Percentiles rank a stretch among this genome's conserved stretches.
Evolutionary conservation across 2,888 invertebrate genomes (phyloP).

Genomic region (Isotomurus palustris): DNA sequence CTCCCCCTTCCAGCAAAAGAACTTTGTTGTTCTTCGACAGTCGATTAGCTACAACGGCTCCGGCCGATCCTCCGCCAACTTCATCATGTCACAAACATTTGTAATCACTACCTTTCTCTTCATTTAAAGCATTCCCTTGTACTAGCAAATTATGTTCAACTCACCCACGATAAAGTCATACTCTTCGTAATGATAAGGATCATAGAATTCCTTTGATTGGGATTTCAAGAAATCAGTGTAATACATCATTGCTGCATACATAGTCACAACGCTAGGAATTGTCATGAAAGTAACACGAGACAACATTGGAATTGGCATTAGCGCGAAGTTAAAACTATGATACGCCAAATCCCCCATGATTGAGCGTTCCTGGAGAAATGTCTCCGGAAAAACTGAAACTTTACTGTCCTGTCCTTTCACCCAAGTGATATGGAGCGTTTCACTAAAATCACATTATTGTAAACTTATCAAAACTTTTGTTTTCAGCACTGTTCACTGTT

Average conservation of each 20-base stretch:
- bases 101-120: background rate
- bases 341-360: conserved; percentile 6
- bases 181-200: conserved; percentile 27
- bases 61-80: conserved; percentile 33
- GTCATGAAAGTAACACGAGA: conserved; percentile 32
- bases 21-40: conserved; percentile 31
- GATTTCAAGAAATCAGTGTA: conserved; percentile 31
- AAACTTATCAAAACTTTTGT: no score
- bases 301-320: conserved; percentile 29
- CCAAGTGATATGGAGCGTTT: no score
- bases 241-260: conserved; percentile 35
- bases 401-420: background rate
- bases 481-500: no score
- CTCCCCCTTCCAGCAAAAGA: conserved; percentile 34
- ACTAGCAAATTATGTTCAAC: background rate
- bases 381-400: background rate
- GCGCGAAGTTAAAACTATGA: conserved; percentile 22
- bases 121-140: background rate
- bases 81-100: conserved; percentile 2
- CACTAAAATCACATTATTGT: no score
- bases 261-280: conserved; percentile 29
- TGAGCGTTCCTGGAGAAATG: no score
- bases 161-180: conserved; percentile 34
- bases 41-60: conserved; percentile 32
- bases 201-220: conserved; percentile 24